Evolutionary conservation across 1,140 invertebrate genomes (phyloP).

Genomic region (Protaetia brevitarsis): DNA sequence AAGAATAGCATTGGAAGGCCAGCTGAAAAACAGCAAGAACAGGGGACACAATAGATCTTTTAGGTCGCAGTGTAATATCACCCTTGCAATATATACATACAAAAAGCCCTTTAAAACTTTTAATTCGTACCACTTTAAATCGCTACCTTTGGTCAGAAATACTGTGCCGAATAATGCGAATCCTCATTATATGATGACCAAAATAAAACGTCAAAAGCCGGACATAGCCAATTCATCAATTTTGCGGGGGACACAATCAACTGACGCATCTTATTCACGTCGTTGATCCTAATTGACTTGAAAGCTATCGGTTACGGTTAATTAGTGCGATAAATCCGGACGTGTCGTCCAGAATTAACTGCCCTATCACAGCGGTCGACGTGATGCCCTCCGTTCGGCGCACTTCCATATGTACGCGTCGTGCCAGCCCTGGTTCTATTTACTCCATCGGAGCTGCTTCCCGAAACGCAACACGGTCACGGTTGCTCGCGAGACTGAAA

Average conservation of each 20-base stretch:
- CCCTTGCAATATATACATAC: too few relatives aligned
- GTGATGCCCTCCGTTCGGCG: not conserved
- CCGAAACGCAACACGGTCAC: not conserved
- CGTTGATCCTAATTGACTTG: slow-evolving; percentile 1
- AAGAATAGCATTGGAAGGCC: too few relatives aligned
- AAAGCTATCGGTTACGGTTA: slow-evolving; percentile 11
- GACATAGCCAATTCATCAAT: not conserved
- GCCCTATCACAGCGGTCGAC: not conserved
- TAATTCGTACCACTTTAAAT: too few relatives aligned
- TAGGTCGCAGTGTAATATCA: too few relatives aligned
- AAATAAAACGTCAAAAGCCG: too few relatives aligned
- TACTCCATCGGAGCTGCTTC: not conserved
- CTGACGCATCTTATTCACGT: not conserved
- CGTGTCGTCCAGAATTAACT: slow-evolving; percentile 4
- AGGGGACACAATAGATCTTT: too few relatives aligned
- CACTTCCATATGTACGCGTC: not conserved
- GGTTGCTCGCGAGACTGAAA: not conserved
- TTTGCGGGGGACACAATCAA: not conserved
- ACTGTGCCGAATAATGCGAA: too few relatives aligned
- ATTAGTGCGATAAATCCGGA: not conserved
- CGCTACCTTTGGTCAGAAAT: too few relatives aligned
- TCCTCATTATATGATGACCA: too few relatives aligned
- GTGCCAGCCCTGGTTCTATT: not conserved
- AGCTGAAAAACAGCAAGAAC: too few relatives aligned
- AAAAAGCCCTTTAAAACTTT: too few relatives aligned